phyloP scores from a whole-genome alignment of 2,888 invertebrate genomes.

The Netelia inedita region DNA sequence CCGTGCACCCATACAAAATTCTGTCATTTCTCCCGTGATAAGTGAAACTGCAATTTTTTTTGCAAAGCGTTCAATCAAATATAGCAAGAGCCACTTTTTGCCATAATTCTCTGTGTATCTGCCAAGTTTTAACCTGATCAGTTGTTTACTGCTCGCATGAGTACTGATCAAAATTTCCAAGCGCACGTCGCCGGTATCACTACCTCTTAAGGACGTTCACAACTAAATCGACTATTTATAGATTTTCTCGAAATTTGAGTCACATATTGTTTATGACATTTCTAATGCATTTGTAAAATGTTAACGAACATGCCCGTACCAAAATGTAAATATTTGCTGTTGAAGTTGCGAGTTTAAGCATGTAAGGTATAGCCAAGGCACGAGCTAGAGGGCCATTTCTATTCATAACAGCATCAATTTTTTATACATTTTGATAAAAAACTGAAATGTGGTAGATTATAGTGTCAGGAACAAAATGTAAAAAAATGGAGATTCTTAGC shows the following conservation, averaged over 20 bases:
- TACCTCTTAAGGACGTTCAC: too few species aligned
- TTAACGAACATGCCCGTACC: not conserved
- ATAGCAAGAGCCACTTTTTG: too few species aligned
- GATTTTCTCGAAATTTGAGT: too few species aligned
- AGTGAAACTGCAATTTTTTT: too few species aligned
- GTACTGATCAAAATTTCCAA: too few species aligned
- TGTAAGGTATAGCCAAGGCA: not conserved
- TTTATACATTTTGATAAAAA: constrained; percentile 3
- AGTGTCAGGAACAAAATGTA: not conserved
- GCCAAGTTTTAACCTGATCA: too few species aligned
- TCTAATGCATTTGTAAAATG: not conserved
- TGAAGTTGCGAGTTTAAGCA: constrained; percentile 1
- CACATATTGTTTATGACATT: not conserved
- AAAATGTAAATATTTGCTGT: not conserved
- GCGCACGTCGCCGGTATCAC: too few species aligned
- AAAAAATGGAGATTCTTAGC: not conserved
- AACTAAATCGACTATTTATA: not conserved
- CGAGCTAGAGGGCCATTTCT: constrained; percentile 2
- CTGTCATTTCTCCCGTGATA: too few species aligned
- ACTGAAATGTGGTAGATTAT: constrained; percentile 1
- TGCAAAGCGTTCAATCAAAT: too few species aligned
- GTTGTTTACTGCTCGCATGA: too few species aligned
- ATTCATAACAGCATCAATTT: not conserved
- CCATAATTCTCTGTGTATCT: too few species aligned
- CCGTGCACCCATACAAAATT: too few species aligned